Evolutionary conservation across 2,113 vertebrate species (phyloP), one percentile per base, ranked within the genome.

Genomic region (Mellivora capensis): DNA sequence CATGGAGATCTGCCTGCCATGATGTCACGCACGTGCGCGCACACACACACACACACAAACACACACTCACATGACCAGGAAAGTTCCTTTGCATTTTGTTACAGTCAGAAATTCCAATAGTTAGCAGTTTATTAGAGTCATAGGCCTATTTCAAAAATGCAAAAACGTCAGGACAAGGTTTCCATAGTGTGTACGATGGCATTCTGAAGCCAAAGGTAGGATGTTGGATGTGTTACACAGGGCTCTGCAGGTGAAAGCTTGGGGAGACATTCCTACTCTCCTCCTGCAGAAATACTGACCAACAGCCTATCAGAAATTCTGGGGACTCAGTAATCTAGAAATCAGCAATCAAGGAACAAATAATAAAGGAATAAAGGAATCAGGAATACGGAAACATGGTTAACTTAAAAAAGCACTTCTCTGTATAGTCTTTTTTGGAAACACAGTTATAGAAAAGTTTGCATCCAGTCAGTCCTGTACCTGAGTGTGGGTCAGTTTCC

Each of bases 1-100:
- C 49, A 14, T 52, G 49, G 49, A 52, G 49, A 52, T 52, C 49
- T 52, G 49, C 49, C 49, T 52, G 49, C 49, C 49, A 52, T 15
- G 4, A 52, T 52, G 49, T 52, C 4, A 1, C 1, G 49, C 0
- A 14, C 14, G 49, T 49, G 49, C 3, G 0, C 13, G 3, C 3
- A 3, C 47, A 2, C 47, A 47, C 47, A 49, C 47, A 49, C 13
- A 49, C 49, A 52, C 49, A 15, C 49, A 52, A 14, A 52, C 49
- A 52, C 49, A 17, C 49, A 52, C 49, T 52, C 49, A 17, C 4
- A 17, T 17, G 15, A 52, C 49, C 49, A 17, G 49, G 15, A 17
- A 52, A 52, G 54, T 67, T 80, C 52, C 42, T 72, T 37, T n/a
- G 37, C 11, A 57, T 6, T 44, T 15, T n/a, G 29, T 87, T 79